Conservation (phyloP, 2,888 invertebrate species). For the Rambutsinella grinnellia region DNA sequence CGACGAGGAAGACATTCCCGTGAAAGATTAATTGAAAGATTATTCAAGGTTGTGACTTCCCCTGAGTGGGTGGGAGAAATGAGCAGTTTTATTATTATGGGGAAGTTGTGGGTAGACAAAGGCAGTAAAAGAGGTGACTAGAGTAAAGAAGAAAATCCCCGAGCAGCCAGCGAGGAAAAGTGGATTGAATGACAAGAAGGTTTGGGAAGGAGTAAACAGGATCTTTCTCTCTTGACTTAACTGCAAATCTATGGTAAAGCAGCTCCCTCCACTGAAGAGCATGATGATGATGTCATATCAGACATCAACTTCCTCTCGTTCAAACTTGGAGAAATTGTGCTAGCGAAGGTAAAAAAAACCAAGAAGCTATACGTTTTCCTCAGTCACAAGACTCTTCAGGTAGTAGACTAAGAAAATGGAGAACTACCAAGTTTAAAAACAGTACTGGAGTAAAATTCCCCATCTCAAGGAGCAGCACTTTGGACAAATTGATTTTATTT, state of each 20-base stretch:
- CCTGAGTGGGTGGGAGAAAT: neutral
- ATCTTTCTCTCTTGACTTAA: neutral
- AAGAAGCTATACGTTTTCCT: neutral
- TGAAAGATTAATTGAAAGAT: slow-evolving; percentile 21
- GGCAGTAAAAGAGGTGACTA: neutral
- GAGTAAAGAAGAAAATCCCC: too few relatives aligned
- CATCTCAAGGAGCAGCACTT: neutral
- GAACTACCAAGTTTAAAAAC: neutral
- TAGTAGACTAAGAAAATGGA: neutral
- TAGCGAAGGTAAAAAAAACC: neutral
- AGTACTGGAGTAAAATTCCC: neutral
- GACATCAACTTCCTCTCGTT: neutral
- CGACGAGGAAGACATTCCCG: neutral
- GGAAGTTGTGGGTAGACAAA: neutral
- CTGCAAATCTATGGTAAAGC: neutral
- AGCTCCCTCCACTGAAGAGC: too few relatives aligned
- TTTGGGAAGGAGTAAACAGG: neutral
- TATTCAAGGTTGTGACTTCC: slow-evolving; percentile 3
- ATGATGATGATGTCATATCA: neutral
- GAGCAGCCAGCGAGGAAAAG: too few relatives aligned
- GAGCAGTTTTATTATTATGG: neutral
- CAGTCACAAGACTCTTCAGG: neutral
- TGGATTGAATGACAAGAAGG: too few relatives aligned
- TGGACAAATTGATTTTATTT: neutral
- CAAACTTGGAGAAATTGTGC: neutral